Evolutionary conservation across 2,113 vertebrate genomes (phyloP).

Genomic region (Bufo gargarizans): DNA sequence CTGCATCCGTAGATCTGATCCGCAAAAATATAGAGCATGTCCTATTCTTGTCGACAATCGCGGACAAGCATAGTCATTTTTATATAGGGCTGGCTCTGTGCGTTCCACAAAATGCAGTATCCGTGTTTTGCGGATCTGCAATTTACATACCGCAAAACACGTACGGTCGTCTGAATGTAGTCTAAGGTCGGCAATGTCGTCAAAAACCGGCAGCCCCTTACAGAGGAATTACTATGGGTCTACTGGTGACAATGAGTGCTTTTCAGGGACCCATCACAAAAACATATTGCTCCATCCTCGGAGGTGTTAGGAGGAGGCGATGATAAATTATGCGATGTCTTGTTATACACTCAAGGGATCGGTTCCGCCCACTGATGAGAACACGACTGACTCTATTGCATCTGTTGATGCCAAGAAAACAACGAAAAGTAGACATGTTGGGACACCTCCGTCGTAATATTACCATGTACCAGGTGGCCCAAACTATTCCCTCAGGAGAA

Average conservation of each 20-base stretch:
- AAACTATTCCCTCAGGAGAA: constrained; percentile 15
- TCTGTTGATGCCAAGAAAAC: background rate
- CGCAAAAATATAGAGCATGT: too few relatives aligned
- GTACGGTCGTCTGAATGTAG: too few relatives aligned
- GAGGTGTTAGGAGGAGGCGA: background rate
- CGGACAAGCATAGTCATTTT: too few relatives aligned
- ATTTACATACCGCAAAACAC: too few relatives aligned
- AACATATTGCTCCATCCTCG: background rate
- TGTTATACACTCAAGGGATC: background rate
- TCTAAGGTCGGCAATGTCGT: background rate
- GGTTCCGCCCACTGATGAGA: background rate
- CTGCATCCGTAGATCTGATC: too few relatives aligned
- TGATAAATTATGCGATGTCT: background rate
- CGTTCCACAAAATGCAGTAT: too few relatives aligned
- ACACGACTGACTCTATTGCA: background rate
- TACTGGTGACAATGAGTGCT: background rate
- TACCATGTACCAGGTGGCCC: background rate
- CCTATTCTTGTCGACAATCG: too few relatives aligned
- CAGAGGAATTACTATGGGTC: background rate
- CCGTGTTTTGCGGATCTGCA: too few relatives aligned
- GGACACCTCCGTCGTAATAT: constrained; percentile 10
- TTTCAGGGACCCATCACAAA: background rate
- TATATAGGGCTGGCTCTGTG: too few relatives aligned
- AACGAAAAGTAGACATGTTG: background rate
- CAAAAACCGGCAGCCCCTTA: background rate